Percentiles rank a stretch among this genome's conserved stretches.
These are phyloP conservation scores for Aselliscus stoliczkanus DNA, from an alignment of 2,797 vertebrate species.

Conservation along the genomic window DNA sequence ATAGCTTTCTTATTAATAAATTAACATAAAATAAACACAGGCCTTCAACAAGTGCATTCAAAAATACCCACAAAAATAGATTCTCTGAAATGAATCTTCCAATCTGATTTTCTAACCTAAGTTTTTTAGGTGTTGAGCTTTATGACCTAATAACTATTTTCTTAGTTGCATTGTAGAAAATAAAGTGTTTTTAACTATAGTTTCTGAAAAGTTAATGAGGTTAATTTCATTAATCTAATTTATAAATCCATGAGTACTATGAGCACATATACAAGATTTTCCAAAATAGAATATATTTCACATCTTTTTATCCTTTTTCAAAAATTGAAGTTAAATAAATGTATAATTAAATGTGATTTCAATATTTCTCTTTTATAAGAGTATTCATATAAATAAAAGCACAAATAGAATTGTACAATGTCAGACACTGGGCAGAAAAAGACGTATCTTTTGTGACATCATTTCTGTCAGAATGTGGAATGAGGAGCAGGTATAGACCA, in stretches of 20 bases:
- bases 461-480: neutral
- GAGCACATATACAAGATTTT: neutral
- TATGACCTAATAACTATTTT: neutral
- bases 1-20: neutral
- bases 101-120: neutral
- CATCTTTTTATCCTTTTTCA: neutral
- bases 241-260: neutral
- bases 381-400: neutral
- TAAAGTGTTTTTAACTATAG: neutral
- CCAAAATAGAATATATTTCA: neutral
- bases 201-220: neutral
- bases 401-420: neutral
- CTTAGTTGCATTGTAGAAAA: neutral
- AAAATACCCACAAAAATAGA: neutral
- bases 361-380: neutral
- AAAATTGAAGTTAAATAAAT: neutral
- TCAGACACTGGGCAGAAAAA: neutral
- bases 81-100: neutral
- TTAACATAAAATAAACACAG: neutral
- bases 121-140: neutral
- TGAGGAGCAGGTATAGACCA: neutral
- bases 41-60: neutral
- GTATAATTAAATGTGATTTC: neutral
- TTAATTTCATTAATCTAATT: neutral
- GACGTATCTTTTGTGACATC: neutral